phyloP scores from a whole-genome alignment of 2,888 invertebrate species.

The Platerodrilus igneus region DNA sequence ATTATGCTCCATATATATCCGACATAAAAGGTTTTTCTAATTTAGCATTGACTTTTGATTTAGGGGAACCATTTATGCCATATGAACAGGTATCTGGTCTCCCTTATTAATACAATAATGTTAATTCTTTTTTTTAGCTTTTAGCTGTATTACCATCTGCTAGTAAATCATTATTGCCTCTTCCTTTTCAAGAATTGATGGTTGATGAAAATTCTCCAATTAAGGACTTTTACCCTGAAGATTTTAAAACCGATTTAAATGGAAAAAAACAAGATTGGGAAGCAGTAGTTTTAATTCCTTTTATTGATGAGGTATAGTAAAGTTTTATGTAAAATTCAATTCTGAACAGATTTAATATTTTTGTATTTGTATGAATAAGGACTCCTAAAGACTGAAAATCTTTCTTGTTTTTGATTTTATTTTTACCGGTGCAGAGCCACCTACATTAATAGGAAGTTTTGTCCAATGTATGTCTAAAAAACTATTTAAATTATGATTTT shows the following conservation, averaged over 20 bases:
- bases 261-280: slow-evolving; percentile 97
- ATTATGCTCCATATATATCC: slow-evolving; percentile 95
- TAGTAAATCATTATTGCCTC: slow-evolving; percentile 74
- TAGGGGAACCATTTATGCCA: slow-evolving; percentile 85
- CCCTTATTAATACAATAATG: neutral
- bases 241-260: slow-evolving; percentile 92
- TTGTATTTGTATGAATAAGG: too few relatives aligned
- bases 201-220: slow-evolving; percentile 72
- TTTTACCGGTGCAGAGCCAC: too few relatives aligned
- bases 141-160: slow-evolving; percentile 83
- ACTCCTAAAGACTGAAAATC: too few relatives aligned
- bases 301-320: slow-evolving; percentile 72
- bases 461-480: too few relatives aligned
- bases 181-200: slow-evolving; percentile 75
- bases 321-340: too few relatives aligned
- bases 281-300: slow-evolving; percentile 88
- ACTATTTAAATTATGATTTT: too few relatives aligned
- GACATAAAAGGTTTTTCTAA: slow-evolving; percentile 78
- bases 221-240: slow-evolving; percentile 82
- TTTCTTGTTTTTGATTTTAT: too few relatives aligned
- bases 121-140: slow-evolving; percentile 51
- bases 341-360: too few relatives aligned
- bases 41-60: slow-evolving; percentile 70
- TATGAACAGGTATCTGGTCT: slow-evolving; percentile 69
- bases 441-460: too few relatives aligned